Percentiles rank a stretch among this genome's conserved stretches.
Conservation (phyloP, 2,797 vertebrate genomes). For the Potorous gilbertii region DNA sequence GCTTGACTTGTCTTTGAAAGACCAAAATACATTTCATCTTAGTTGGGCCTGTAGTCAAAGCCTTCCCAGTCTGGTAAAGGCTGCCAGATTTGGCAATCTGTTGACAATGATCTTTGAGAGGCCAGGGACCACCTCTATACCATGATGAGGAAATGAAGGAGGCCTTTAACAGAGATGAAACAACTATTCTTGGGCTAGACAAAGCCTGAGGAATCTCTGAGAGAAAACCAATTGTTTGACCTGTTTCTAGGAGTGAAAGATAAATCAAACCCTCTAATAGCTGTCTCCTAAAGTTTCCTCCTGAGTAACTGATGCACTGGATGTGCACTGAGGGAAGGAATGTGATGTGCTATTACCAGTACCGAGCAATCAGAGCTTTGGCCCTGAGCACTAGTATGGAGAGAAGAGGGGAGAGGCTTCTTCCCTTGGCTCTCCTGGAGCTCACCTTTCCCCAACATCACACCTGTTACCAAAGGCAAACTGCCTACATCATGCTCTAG, state of each 20-base stretch:
- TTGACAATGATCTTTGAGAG: not conserved
- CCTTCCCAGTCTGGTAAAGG: not conserved
- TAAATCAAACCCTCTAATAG: not conserved
- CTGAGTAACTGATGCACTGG: not conserved
- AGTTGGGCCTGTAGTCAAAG: not conserved
- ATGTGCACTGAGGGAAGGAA: not conserved
- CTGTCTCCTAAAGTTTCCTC: not conserved
- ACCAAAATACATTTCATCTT: not conserved
- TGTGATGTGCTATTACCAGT: not conserved
- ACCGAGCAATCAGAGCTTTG: not conserved
- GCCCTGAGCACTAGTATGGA: not conserved
- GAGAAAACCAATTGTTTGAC: not conserved
- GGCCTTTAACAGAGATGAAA: not conserved
- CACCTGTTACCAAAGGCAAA: not conserved
- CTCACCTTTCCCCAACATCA: not conserved
- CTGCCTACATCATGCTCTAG: not conserved
- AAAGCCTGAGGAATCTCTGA: not conserved
- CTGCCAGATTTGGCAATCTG: not conserved
- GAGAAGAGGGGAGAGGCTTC: not conserved
- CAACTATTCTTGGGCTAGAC: not conserved
- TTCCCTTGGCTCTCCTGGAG: not conserved
- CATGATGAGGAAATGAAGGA: not conserved
- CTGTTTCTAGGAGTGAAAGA: not conserved
- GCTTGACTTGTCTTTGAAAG: not conserved
- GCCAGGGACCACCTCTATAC: not conserved